A percentile compares a stretch with the other conserved stretches of the same genome.
These are phyloP conservation scores for Onchidella celtica DNA, from an alignment of 2,888 invertebrate species.

Conservation along the genomic window DNA sequence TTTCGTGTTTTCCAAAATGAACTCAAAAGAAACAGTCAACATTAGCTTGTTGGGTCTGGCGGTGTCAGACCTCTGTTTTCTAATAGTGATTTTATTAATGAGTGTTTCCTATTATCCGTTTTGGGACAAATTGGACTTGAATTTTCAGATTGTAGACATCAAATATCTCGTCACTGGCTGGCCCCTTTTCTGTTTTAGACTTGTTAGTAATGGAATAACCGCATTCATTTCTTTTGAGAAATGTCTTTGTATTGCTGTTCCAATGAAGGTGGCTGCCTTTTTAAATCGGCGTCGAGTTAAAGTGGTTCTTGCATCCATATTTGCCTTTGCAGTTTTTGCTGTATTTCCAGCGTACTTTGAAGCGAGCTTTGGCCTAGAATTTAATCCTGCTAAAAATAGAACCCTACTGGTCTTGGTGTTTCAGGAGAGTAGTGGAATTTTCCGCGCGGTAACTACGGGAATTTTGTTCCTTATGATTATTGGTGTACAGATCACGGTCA, in stretches of 20 bases:
- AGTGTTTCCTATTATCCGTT: neutral
- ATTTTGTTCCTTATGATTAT: neutral
- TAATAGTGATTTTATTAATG: neutral
- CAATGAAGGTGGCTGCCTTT: neutral
- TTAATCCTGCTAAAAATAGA: neutral
- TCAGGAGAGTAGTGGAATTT: neutral
- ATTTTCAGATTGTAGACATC: neutral
- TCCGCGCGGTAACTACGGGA: neutral
- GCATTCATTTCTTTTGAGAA: neutral
- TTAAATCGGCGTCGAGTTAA: neutral
- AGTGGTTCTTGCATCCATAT: neutral
- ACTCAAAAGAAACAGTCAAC: neutral
- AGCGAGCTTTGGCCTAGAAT: neutral
- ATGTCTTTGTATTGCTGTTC: conserved; percentile 1
- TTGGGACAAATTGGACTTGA: neutral
- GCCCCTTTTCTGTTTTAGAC: neutral
- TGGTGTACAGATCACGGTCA: neutral
- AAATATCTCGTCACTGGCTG: neutral
- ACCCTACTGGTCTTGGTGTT: neutral
- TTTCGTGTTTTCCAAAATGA: neutral
- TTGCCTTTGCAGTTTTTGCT: neutral
- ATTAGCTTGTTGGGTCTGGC: neutral
- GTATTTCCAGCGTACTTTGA: neutral
- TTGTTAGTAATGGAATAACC: neutral
- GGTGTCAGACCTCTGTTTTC: neutral